Base-by-base conservation (phyloP, 2,797 vertebrate species). In the Setipinna tenuifilis region DNA sequence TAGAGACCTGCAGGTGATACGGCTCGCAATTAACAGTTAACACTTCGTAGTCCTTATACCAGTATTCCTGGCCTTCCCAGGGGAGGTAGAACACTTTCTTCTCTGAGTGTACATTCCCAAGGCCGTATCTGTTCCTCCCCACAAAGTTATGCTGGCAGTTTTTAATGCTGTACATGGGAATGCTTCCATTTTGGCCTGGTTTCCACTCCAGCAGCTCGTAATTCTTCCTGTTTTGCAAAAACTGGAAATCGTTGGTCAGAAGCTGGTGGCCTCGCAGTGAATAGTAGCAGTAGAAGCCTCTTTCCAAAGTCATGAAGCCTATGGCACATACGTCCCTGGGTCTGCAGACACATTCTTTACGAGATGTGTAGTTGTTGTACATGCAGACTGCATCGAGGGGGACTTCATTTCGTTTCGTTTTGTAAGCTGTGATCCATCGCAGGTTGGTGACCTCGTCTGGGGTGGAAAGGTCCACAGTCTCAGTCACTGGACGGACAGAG, bases 231-330 rank as follows among this genome's bases (percentile, higher is more conserved):
- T 78, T 78, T 21, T 78, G 71, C 35, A 78, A 21, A 41, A 78
- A 44, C 35, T 78, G 71, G 31, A 78, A 78, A n/a, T 78, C 2
- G 16, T 19, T 44, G 19, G 35, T 78, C 31, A 78, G 71, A 41
- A 78, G 71, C 35, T 78, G 71, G 35, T 41, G 71, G 71, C 71
- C 71, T 19, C 17, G 71, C 5, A 78, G 17, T 9, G 71, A 78
- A n/a, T 78, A 78, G 35, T 78, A 78, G 35, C 71, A 78, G 71
- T 78, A 78, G 71, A 78, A 78, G 23, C 71, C 71, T 44, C 17
- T 78, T 9, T 2, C 71, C 35, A 2, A 6, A 7, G 71, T 44
- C 71, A 78, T 78, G 35, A 78, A 78, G 31, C 71, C 71, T 12
- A 78, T 3, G 3, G 71, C 71, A 44, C 71, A 78, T 19, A 44